These are phyloP conservation scores for Nemoura dubitans DNA, from an alignment of 2,888 invertebrate species.

Conservation along the genomic window DNA sequence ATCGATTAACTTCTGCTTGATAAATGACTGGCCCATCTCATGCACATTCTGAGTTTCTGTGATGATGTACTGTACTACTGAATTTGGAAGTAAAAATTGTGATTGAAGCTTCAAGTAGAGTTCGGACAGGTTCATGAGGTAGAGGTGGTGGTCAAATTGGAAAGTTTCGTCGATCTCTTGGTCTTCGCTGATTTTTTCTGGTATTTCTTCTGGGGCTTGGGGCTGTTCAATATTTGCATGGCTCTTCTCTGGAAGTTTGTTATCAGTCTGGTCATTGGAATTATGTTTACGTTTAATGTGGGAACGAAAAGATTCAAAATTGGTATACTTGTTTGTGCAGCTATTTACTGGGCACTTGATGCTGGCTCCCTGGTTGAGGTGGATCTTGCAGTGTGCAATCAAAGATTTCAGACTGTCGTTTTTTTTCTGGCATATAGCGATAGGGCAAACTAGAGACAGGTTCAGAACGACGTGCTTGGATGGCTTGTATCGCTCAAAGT, in stretches of 20 bases:
- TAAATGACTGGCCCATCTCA: constrained; percentile 45
- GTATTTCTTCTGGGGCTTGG: neutral
- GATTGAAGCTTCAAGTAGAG: constrained; percentile 52
- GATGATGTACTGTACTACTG: constrained; percentile 51
- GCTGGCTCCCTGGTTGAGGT: constrained; percentile 1
- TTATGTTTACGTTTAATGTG: neutral
- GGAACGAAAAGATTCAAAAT: neutral
- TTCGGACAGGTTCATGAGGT: constrained; percentile 44
- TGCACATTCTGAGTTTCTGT: constrained; percentile 48
- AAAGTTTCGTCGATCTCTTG: neutral
- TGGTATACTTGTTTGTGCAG: neutral
- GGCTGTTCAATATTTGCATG: neutral
- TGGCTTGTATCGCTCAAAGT: constrained; percentile 25
- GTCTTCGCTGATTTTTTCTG: too few species aligned
- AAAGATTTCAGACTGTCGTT: neutral
- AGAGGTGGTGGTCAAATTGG: constrained; percentile 20
- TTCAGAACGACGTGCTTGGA: neutral
- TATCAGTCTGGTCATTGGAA: neutral
- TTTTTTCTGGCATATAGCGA: constrained; percentile 8
- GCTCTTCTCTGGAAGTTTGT: neutral
- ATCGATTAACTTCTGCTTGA: constrained; percentile 45
- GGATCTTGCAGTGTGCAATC: constrained; percentile 17
- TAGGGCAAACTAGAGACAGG: neutral
- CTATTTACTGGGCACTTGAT: constrained; percentile 9
- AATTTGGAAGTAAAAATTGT: too few species aligned